Conservation (phyloP, 2,113 vertebrate species). For the Mustela lutreola region DNA sequence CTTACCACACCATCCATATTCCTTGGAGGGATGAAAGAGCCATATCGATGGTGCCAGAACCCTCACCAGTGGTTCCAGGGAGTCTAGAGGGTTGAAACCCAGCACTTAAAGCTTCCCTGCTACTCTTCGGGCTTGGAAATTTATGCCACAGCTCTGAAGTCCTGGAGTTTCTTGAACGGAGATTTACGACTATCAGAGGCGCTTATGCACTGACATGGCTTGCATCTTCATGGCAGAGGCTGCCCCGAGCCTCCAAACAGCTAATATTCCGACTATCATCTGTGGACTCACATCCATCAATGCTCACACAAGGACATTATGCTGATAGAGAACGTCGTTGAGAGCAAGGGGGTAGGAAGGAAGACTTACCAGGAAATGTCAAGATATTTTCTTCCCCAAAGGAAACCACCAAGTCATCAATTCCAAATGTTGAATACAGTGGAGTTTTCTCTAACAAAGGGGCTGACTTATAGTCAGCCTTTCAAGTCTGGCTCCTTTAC, state of each 20-base stretch:
- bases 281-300: rapidly evolving
- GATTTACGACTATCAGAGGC: background rate
- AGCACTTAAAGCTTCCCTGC: background rate
- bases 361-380: conserved; percentile 1
- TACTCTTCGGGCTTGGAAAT: background rate
- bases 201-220: rapidly evolving
- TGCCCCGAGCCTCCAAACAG: rapidly evolving
- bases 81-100: conserved; percentile 38
- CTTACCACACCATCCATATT: background rate
- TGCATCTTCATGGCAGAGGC: rapidly evolving
- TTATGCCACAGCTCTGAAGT: background rate
- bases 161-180: background rate
- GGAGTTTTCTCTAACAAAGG: background rate
- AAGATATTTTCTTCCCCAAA: background rate
- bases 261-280: background rate
- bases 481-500: background rate
- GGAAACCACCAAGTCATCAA: conserved; percentile 18
- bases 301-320: rapidly evolving
- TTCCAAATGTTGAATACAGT: background rate
- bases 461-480: background rate
- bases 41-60: background rate
- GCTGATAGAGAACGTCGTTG: rapidly evolving
- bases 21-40: background rate
- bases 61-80: conserved; percentile 25
- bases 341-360: background rate